These are phyloP conservation scores for Phengaris alcon DNA, from an alignment of 2,888 invertebrate genomes.

Conservation along the genomic window DNA sequence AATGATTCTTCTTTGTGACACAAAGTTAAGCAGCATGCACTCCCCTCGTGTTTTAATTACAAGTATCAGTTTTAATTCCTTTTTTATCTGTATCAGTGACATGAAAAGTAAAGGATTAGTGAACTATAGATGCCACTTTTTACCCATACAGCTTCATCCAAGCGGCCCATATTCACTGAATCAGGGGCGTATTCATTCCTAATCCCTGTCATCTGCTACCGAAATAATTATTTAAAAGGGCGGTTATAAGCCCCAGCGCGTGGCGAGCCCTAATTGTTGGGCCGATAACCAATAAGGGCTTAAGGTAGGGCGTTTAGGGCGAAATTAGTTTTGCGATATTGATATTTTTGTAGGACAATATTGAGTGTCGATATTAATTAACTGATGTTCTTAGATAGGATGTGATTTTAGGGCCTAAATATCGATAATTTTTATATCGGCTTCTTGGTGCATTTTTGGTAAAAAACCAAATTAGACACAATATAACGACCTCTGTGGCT, in stretches of 20 bases:
- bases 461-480: not conserved
- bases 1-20: not conserved
- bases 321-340: constrained; percentile 39
- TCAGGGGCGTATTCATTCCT: constrained; percentile 52
- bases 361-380: constrained; percentile 19
- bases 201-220: constrained; percentile 78
- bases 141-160: constrained; percentile 44
- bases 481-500: too few relatives aligned
- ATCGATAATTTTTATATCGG: not conserved
- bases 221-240: constrained; percentile 76
- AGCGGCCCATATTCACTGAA: constrained; percentile 50
- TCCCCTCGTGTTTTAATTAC: constrained; percentile 19
- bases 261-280: constrained; percentile 73
- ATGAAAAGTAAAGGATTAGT: constrained; percentile 27
- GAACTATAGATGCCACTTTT: constrained; percentile 15
- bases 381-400: not conserved
- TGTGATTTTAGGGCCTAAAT: constrained; percentile 1
- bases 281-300: constrained; percentile 67
- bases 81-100: constrained; percentile 17
- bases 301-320: constrained; percentile 47
- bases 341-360: constrained; percentile 17
- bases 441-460: not conserved
- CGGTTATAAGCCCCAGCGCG: constrained; percentile 67
- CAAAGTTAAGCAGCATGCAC: too few relatives aligned
- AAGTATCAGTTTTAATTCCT: constrained; percentile 24